Evolutionary conservation across 2,888 invertebrate species (phyloP).

Genomic region (Athalia rosae): DNA sequence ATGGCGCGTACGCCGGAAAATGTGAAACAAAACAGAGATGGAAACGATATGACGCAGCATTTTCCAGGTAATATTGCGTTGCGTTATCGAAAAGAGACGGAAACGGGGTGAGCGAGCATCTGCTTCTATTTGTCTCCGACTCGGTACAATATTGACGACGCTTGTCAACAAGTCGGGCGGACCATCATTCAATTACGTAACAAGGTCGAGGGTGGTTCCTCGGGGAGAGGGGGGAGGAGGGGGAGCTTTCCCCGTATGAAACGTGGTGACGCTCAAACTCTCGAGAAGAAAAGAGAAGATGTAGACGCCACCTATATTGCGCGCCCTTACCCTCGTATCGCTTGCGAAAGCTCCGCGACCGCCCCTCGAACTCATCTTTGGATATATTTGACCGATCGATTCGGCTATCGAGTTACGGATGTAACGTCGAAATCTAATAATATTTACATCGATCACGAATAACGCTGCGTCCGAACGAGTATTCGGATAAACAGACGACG

Average conservation of each 20-base stretch:
- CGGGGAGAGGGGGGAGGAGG: conserved; percentile 13
- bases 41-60: conserved; percentile 21
- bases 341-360: neutral
- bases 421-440: neutral
- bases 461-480: neutral
- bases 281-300: conserved; percentile 25
- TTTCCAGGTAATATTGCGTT: too few relatives aligned
- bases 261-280: neutral
- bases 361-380: neutral
- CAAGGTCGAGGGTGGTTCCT: conserved; percentile 53
- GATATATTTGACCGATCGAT: conserved; percentile 16
- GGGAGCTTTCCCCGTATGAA: neutral
- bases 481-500: conserved; percentile 52
- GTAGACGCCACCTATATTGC: neutral
- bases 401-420: conserved; percentile 1
- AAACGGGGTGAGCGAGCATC: conserved; percentile 9
- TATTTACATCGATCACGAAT: conserved; percentile 21
- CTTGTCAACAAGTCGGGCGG: conserved; percentile 65
- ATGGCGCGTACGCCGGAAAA: neutral
- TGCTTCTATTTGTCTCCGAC: conserved; percentile 33
- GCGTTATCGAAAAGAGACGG: neutral
- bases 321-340: neutral
- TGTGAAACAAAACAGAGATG: neutral
- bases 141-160: conserved; percentile 63
- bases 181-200: conserved; percentile 69